These are phyloP conservation scores for Formicarius rufipectus DNA, from an alignment of 2,113 vertebrate genomes.

Conservation along the genomic window DNA sequence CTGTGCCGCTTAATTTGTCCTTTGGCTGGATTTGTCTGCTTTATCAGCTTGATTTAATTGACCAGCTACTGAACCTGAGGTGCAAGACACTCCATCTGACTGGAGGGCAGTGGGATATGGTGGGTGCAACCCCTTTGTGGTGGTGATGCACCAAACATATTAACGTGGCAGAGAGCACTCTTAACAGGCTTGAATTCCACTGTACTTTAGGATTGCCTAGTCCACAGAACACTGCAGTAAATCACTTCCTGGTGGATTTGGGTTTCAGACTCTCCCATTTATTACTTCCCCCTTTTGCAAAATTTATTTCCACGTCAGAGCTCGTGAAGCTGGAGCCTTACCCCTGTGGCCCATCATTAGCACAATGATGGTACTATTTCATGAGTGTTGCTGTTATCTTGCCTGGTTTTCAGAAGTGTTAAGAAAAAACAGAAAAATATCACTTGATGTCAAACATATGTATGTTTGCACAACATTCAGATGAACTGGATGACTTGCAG, in stretches of 20 bases:
- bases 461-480: neutral
- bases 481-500: neutral
- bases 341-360: neutral
- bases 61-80: neutral
- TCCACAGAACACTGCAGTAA: neutral
- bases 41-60: slow-evolving; percentile 12
- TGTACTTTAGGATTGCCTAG: neutral
- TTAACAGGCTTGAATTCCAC: neutral
- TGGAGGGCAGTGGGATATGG: fast-evolving
- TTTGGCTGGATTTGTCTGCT: neutral
- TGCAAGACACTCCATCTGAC: neutral
- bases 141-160: neutral
- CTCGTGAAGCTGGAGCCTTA: neutral
- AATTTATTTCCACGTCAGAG: neutral
- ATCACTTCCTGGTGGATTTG: neutral
- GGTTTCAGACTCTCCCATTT: neutral
- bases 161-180: neutral
- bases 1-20: neutral
- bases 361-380: neutral
- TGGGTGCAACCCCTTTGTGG: neutral
- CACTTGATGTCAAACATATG: neutral
- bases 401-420: neutral
- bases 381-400: neutral
- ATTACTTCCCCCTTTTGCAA: neutral
- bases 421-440: neutral